These are phyloP conservation scores for Lasiurus cinereus DNA, from an alignment of 2,113 vertebrate genomes.

Conservation along the genomic window DNA sequence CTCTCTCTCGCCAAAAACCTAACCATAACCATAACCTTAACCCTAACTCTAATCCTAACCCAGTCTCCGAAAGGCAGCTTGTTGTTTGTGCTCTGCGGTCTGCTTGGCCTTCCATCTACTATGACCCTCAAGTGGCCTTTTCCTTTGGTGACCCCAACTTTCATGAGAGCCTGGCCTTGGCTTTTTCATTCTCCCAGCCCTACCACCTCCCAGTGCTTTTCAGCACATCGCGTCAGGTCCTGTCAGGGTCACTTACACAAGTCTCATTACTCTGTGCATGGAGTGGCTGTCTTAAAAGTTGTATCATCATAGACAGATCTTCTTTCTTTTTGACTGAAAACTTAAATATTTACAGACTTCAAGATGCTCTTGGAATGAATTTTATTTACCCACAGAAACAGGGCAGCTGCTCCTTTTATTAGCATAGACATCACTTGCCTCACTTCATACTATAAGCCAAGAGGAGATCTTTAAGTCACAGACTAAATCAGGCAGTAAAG, in stretches of 20 bases:
- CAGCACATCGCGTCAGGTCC: accelerated
- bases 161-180: background rate
- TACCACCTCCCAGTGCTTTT: background rate
- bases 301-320: background rate
- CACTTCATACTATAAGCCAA: background rate
- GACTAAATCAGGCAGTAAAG: background rate
- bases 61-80: background rate
- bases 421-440: background rate
- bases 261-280: background rate
- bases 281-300: background rate
- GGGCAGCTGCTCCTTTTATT: background rate
- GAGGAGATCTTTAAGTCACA: background rate
- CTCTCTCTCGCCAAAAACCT: background rate
- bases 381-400: background rate
- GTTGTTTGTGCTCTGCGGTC: background rate
- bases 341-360: background rate
- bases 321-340: background rate
- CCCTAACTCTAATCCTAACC: too few species aligned
- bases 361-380: background rate
- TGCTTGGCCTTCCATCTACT: background rate
- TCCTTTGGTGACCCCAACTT: accelerated
- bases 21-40: too few species aligned
- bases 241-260: accelerated
- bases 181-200: background rate
- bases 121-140: background rate